phyloP scores from a whole-genome alignment of 2,888 invertebrate species.

The Thereva nobilitata region DNA sequence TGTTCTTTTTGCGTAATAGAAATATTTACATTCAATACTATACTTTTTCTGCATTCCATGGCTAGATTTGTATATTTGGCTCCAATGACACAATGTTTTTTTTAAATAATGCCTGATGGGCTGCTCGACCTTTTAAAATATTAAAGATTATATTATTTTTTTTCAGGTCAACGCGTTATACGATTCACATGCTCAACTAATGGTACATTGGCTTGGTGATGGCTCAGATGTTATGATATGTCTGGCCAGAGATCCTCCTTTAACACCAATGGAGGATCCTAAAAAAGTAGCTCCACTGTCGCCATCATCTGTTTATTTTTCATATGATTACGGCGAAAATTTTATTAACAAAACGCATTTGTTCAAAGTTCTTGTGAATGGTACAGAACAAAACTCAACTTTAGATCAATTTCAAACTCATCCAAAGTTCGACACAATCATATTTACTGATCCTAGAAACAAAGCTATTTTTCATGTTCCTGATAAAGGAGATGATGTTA shows the following conservation, averaged over 20 bases:
- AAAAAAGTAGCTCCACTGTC: constrained; percentile 68
- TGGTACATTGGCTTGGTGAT: constrained; percentile 92
- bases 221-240: constrained; percentile 86
- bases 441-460: constrained; percentile 80
- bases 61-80: no score
- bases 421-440: constrained; percentile 77
- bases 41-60: no score
- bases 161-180: constrained; percentile 75
- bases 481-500: constrained; percentile 73
- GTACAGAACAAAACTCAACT: constrained; percentile 66
- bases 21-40: no score
- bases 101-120: no score
- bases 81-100: no score
- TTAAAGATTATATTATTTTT: constrained; percentile 30
- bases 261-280: constrained; percentile 51
- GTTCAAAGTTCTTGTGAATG: constrained; percentile 64
- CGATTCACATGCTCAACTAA: constrained; percentile 85
- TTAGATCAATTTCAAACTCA: constrained; percentile 85
- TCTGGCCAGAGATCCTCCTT: constrained; percentile 73
- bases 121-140: not conserved
- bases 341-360: constrained; percentile 75
- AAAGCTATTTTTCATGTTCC: constrained; percentile 76
- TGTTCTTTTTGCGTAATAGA: no score
- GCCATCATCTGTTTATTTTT: constrained; percentile 72
- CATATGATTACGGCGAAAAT: constrained; percentile 82